Conservation (phyloP, 2,888 invertebrate genomes). For the Archips xylosteana region DNA sequence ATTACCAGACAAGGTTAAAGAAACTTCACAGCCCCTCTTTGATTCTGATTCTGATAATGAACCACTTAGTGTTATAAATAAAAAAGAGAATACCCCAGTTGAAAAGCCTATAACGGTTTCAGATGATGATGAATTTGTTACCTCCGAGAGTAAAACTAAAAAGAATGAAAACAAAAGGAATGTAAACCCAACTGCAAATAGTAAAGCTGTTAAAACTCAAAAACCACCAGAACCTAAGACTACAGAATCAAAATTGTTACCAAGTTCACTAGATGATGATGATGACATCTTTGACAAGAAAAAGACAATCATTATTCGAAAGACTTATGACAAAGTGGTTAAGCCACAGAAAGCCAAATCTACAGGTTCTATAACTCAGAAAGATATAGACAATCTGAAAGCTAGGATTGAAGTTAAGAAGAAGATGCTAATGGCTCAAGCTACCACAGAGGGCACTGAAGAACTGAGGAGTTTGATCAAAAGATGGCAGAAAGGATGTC, state of each 20-base stretch:
- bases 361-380: slow-evolving; percentile 76
- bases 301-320: slow-evolving; percentile 70
- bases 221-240: slow-evolving; percentile 42
- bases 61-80: slow-evolving; percentile 64
- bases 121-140: slow-evolving; percentile 61
- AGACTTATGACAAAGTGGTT: slow-evolving; percentile 68
- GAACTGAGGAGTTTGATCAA: slow-evolving; percentile 78
- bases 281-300: slow-evolving; percentile 72
- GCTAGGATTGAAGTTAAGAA: slow-evolving; percentile 75
- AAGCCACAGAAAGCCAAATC: slow-evolving; percentile 73
- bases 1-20: slow-evolving; percentile 28
- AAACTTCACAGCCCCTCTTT: slow-evolving; percentile 58
- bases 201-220: slow-evolving; percentile 31
- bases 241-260: slow-evolving; percentile 51
- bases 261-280: slow-evolving; percentile 52
- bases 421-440: slow-evolving; percentile 66
- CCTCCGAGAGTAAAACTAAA: slow-evolving; percentile 48
- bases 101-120: slow-evolving; percentile 34
- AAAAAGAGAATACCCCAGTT: slow-evolving; percentile 47
- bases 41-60: slow-evolving; percentile 75
- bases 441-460: slow-evolving; percentile 73
- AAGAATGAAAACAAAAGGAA: slow-evolving; percentile 57
- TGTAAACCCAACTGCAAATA: slow-evolving; percentile 37
- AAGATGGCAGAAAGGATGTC: slow-evolving; percentile 84
- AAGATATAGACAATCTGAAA: slow-evolving; percentile 74